Evolutionary conservation across 2,797 vertebrate species (phyloP).

Genomic region (Enteromius unitaeniatus): DNA sequence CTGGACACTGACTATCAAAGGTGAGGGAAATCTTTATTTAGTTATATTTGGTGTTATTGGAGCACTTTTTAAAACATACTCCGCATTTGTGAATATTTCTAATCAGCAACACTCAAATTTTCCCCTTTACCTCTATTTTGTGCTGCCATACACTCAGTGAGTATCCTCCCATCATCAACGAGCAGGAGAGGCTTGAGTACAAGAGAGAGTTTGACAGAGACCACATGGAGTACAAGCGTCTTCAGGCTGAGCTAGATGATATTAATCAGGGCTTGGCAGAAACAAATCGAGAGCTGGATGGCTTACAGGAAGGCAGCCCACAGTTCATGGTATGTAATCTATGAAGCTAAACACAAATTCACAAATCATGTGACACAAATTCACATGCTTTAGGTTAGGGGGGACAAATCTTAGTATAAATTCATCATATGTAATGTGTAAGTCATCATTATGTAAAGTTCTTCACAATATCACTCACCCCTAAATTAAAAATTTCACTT

Average conservation of each 20-base stretch:
- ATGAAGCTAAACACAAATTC: background rate
- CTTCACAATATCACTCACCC: background rate
- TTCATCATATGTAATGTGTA: too few species aligned
- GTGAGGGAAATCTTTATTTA: slow-evolving; percentile 68
- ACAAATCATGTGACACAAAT: background rate
- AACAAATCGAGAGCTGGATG: slow-evolving; percentile 77
- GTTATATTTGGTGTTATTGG: background rate
- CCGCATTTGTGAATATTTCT: background rate
- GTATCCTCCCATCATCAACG: slow-evolving; percentile 77
- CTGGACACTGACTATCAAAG: slow-evolving; percentile 82
- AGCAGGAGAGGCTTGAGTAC: slow-evolving; percentile 79
- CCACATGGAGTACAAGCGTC: slow-evolving; percentile 81
- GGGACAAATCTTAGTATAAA: background rate
- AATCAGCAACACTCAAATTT: background rate
- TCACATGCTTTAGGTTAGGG: background rate
- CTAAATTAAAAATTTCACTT: background rate
- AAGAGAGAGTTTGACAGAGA: slow-evolving; percentile 83
- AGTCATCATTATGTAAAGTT: too few species aligned
- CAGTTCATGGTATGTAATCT: slow-evolving; percentile 79
- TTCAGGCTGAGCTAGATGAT: slow-evolving; percentile 83
- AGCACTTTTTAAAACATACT: background rate
- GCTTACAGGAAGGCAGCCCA: slow-evolving; percentile 76
- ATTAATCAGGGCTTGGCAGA: slow-evolving; percentile 77
- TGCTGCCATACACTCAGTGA: slow-evolving; percentile 66
- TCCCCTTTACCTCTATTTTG: background rate